These are phyloP conservation scores for Synaphobranchus kaupii DNA, from an alignment of 2,797 vertebrate species.

Conservation along the genomic window DNA sequence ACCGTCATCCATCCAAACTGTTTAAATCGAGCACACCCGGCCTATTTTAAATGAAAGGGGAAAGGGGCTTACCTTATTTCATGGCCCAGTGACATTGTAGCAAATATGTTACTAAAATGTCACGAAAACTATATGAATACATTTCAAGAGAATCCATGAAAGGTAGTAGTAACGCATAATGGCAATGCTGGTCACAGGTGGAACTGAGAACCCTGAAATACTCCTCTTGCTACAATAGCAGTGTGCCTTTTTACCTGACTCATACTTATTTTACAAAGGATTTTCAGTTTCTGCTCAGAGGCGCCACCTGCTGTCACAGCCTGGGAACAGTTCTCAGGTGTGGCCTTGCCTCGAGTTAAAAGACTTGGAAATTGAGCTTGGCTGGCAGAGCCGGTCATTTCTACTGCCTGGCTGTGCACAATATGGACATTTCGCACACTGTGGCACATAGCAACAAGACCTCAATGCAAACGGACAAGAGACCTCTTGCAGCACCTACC, in stretches of 20 bases:
- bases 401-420: neutral
- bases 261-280: neutral
- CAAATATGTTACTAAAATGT: neutral
- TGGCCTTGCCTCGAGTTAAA: neutral
- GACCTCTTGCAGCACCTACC: neutral
- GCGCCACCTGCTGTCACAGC: conserved; percentile 35
- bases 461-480: neutral
- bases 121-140: neutral
- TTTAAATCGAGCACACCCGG: neutral
- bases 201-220: conserved; percentile 4
- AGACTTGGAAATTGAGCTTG: neutral
- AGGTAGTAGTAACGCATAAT: conserved; percentile 18
- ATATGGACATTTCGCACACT: neutral
- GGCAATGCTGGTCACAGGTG: conserved; percentile 35
- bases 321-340: conserved; percentile 11
- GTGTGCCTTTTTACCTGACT: conserved; percentile 12
- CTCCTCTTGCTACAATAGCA: neutral
- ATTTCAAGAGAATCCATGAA: neutral
- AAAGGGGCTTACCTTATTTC: neutral
- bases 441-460: neutral
- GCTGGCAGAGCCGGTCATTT: neutral
- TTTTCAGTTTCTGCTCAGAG: conserved; percentile 37
- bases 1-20: neutral
- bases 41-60: conserved; percentile 5
- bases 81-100: neutral